Conservation (phyloP, 2,113 vertebrate genomes). For the Thomomys bottae region DNA sequence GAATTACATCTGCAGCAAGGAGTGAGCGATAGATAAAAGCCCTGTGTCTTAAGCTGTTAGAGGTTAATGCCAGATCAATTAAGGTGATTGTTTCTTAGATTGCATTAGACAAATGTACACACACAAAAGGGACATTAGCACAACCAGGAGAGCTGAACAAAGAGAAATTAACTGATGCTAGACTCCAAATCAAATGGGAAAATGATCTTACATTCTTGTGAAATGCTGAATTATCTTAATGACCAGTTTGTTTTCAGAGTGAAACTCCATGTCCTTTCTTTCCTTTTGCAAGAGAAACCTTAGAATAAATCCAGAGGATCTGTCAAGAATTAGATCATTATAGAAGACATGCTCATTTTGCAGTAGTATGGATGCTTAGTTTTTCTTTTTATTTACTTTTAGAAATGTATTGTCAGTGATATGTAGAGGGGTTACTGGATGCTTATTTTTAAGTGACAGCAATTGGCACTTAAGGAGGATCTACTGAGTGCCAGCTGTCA, state of each 20-base stretch:
- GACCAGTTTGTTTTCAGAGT: constrained; percentile 57
- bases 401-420: too few relatives aligned
- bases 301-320: constrained; percentile 7
- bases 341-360: not conserved
- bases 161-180: constrained; percentile 83
- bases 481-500: not conserved
- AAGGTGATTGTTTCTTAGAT: constrained; percentile 87
- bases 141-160: constrained; percentile 81
- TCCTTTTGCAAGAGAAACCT: not conserved
- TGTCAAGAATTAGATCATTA: not conserved
- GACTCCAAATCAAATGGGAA: constrained; percentile 78
- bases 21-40: constrained; percentile 83
- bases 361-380: not conserved
- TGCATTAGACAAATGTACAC: constrained; percentile 82
- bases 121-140: constrained; percentile 82
- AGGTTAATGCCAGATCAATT: constrained; percentile 86
- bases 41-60: constrained; percentile 78
- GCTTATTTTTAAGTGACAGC: not conserved
- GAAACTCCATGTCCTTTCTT: not conserved
- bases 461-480: not conserved
- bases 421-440: too few relatives aligned
- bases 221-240: constrained; percentile 61
- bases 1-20: constrained; percentile 82
- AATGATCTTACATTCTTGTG: constrained; percentile 79
- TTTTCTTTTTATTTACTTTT: too few relatives aligned